Evolutionary conservation across 2,113 vertebrate species (phyloP), one percentile per base, ranked within the genome.

Genomic region (Heterochromis multidens): DNA sequence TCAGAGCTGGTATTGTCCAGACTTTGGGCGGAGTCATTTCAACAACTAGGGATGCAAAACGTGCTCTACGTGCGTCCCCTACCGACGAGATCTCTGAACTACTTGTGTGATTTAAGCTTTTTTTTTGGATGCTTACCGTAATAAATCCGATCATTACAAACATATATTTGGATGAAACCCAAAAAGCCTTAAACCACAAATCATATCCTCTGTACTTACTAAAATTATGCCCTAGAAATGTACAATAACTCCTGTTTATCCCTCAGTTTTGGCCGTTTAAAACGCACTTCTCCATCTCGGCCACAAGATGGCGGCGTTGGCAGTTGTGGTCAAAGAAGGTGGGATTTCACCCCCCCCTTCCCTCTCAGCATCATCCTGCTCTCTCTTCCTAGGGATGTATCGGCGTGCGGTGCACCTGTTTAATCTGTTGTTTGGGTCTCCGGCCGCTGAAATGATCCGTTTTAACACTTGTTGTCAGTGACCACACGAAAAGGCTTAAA

Each of bases 261-360:
- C 46, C 46, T 49, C 12, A 72, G 25, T 16, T 29, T 7, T 17
- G 52, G 11, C 2, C 7, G 14, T 9, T 29, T 6, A 25, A 3
- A 4, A 2, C 23, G 67, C 35, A 61, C 4, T 90, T 77, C 54
- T 65, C 4, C 27, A 25, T 21, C 4, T 13, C 29, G 25, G 4
- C 90, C 94, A 84, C 54, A 59, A 89, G 95, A 81, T 92, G 95
- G 90, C 91, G 76, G 16, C 83, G 82, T 91, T 93, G 65, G 17
- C 57, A 43, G 5, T 65, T 17, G 13, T 54, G 21, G 8, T 10
- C n/a, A 27, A 27, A 70, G 90, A 79, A 94, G 92, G 93, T 60
- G 88, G 92, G 89, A 87, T 92, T 91, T 92, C 72, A 81, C 27
- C 2, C 61, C 82, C 82, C 86, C 86, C 79, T 74, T 88, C 77